Base-by-base conservation (phyloP, 2,888 invertebrate species). In the Notodonta ziczac region DNA sequence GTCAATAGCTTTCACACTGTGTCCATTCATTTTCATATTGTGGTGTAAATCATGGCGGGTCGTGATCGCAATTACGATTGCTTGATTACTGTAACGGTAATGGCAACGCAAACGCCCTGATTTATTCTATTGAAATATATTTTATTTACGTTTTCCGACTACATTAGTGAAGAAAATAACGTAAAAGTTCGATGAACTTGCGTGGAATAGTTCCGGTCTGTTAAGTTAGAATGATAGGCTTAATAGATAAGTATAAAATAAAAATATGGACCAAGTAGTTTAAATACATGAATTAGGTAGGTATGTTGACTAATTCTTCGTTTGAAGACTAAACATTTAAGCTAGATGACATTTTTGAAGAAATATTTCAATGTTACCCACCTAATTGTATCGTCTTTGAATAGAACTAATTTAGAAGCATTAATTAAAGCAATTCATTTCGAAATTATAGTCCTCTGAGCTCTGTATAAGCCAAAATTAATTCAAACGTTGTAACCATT, bases 21-120 rank as follows among this genome's bases (percentile, higher is more conserved):
- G 24, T 13, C 53, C 46, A 59, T 61, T 59, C 65, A 65, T 65
- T 63, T 64, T 54, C 48, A 63, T 58, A 57, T 63, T 54, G 52
- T 56, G 35, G 58, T 59, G 62, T 63, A 69, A 71, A 72, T 72
- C 61, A 60, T 52, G 24, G 57, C 64, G n/a, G 58, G 56, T 53
- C 57, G 72, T 65, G 72, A 66, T 69, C 61, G 66, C 58, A 69
- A 72, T 72, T 62, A 74, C 56, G 74, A 69, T 69, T 59, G 62
- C 57, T 61, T 66, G 65, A 72, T 69, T 74, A 66, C 4, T 0
- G 35, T 35, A 35, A 35, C 35, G 35, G 35, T 35, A 35, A 35
- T 63, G 44, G 60, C 44, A 56, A 58, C 57, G 58, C 61, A 64
- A 60, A 53, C 50, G 58, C 55, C 39, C 59, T 63, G 59, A 61